phyloP scores from a whole-genome alignment of 2,113 vertebrate genomes.

The Rissa tridactyla region DNA sequence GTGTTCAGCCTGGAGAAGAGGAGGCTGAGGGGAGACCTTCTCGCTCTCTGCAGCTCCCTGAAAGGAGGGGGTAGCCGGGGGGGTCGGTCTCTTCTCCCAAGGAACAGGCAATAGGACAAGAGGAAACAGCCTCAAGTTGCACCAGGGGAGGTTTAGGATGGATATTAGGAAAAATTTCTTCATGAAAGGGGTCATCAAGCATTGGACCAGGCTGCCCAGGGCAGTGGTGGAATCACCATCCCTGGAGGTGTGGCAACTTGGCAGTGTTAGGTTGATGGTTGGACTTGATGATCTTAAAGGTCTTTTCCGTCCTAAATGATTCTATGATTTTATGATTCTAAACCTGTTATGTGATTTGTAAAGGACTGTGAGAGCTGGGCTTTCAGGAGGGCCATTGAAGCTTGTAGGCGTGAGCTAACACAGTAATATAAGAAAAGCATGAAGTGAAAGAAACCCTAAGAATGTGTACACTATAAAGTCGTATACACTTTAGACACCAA shows the following conservation, averaged over 20 bases:
- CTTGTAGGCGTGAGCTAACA: neutral
- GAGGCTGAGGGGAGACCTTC: neutral
- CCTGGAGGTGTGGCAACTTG: neutral
- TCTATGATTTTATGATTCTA: neutral
- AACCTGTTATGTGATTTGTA: neutral
- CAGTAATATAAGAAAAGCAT: neutral
- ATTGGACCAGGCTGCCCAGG: neutral
- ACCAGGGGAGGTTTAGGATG: neutral
- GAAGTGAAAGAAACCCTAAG: neutral
- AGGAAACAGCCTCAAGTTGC: neutral
- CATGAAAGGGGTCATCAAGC: neutral
- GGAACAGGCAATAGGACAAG: too few relatives aligned
- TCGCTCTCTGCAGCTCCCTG: neutral
- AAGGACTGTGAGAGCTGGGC: neutral
- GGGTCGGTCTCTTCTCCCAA: neutral
- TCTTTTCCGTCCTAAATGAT: neutral
- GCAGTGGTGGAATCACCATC: neutral
- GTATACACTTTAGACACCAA: neutral
- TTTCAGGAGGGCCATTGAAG: neutral
- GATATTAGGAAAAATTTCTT: neutral
- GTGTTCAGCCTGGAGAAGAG: neutral
- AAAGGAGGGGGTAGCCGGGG: fast-evolving
- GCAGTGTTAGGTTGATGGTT: neutral
- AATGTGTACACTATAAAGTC: neutral
- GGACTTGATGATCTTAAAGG: neutral